phyloP scores from a whole-genome alignment of 1,140 invertebrate genomes.

The Chrysomallon squamiferum region DNA sequence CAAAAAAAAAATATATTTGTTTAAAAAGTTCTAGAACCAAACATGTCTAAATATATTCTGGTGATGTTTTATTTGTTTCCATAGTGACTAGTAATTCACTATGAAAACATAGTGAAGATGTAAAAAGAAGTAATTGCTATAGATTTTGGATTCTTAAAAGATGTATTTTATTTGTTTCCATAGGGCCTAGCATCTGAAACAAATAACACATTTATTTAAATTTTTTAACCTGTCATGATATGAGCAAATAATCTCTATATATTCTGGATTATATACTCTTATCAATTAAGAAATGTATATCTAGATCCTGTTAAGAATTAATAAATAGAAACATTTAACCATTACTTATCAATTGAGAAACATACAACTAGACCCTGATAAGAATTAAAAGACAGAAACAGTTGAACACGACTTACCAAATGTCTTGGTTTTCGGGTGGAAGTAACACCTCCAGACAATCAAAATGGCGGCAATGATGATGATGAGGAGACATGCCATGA shows the following conservation, averaged over 20 bases:
- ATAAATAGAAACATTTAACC: too few relatives aligned
- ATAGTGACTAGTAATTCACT: background rate
- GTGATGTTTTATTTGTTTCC: background rate
- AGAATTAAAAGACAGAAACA: too few relatives aligned
- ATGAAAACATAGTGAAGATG: background rate
- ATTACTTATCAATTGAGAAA: too few relatives aligned
- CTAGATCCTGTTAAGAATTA: too few relatives aligned
- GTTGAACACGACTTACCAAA: slow-evolving; percentile 32
- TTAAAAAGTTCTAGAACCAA: background rate
- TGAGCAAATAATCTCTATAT: too few relatives aligned
- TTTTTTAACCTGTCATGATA: too few relatives aligned
- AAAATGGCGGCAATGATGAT: slow-evolving; percentile 14
- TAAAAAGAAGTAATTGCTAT: background rate
- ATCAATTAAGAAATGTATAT: too few relatives aligned
- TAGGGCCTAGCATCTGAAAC: background rate
- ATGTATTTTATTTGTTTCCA: background rate
- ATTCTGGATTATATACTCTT: too few relatives aligned
- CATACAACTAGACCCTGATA: too few relatives aligned
- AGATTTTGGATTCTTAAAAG: background rate
- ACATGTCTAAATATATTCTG: background rate
- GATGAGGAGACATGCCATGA: slow-evolving; percentile 17
- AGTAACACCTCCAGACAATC: slow-evolving; percentile 29
- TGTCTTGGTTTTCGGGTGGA: slow-evolving; percentile 45
- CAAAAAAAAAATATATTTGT: background rate
- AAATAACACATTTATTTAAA: too few relatives aligned